Base-by-base conservation (phyloP, 2,888 invertebrate species). In the Cheilosia scutellata region DNA sequence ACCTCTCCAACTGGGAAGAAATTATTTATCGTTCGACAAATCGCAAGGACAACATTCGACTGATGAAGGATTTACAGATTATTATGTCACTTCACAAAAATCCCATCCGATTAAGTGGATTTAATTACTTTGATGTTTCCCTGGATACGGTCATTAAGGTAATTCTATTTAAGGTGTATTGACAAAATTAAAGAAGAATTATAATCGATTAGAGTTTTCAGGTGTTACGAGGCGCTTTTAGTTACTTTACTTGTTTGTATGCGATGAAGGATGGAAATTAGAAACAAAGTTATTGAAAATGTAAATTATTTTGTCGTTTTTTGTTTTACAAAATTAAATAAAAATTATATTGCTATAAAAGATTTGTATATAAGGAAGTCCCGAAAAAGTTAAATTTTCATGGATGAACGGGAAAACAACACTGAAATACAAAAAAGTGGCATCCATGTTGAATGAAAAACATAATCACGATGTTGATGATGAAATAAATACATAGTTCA, bases 1-100 rank as follows among this genome's bases (percentile, higher is more conserved):
- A 89, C 75, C 58, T 84, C 37, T 88, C 88, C 5, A 87, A 88
- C 66, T 89, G 89, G 89, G 89, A 89, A 31, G 58, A 87, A 44
- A 68, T 88, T 5, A 72, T 88, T 47, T 42, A 77, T 51, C 63
- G 84, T 25, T 89, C 89, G 4, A n/a, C 31, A 16, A 86, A 88
- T 51, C 57, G 66, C 0, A 49, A 40, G 5, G 71, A 88, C 42
- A 89, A 89, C 78, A 55, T 78, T 20, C 79, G 87, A 5, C 49
- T 88, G 31, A 88, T 89, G 88, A 89, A 88, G 11, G 68, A 74
- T 2, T 42, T 83, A 25, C 60, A 74, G 6, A 78, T 62, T 9
- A 25, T 68, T 2, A 78, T 83, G 66, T 68, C 63, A 7, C 27
- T 83, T 4, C 78, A 83, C 33, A 9, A n/a, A n/a, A 78, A 49